A percentile compares a stretch with the other conserved stretches of the same genome.
phyloP scores from a whole-genome alignment of 2,113 vertebrate genomes.

The Raphicerus campestris region DNA sequence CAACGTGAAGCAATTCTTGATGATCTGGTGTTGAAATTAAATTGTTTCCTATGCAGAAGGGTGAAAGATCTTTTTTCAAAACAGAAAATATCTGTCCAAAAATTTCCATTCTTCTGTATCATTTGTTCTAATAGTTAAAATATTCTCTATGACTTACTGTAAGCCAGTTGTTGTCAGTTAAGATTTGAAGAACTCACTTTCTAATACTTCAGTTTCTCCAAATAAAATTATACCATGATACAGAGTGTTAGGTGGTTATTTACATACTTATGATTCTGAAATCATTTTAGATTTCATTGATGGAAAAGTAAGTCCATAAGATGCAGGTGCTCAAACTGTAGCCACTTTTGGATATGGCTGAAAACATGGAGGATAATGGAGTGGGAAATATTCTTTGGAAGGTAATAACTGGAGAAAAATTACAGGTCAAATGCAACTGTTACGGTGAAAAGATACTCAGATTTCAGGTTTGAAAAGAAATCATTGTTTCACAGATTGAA shows the following conservation, averaged over 20 bases:
- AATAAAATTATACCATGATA: not conserved
- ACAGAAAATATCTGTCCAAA: not conserved
- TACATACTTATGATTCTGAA: not conserved
- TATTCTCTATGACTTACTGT: not conserved
- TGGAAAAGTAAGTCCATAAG: not conserved
- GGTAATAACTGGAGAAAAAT: not conserved
- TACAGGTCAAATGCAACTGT: not conserved
- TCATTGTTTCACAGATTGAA: not conserved
- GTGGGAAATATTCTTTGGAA: not conserved
- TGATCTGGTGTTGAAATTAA: not conserved
- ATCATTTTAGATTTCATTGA: not conserved
- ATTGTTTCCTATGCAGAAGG: not conserved
- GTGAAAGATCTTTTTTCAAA: not conserved
- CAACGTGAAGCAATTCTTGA: not conserved
- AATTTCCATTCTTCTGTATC: not conserved
- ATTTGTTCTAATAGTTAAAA: not conserved
- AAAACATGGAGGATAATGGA: not conserved
- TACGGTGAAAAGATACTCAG: not conserved
- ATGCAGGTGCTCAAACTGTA: not conserved
- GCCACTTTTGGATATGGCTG: not conserved
- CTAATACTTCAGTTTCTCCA: not conserved
- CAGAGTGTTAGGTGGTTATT: not conserved
- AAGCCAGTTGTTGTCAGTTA: not conserved
- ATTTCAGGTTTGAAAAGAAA: not conserved
- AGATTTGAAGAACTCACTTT: slow-evolving; percentile 3